Evolutionary conservation across 2,113 vertebrate species (phyloP), one percentile per base, ranked within the genome.

Genomic region (Lipotes vexillifer): DNA sequence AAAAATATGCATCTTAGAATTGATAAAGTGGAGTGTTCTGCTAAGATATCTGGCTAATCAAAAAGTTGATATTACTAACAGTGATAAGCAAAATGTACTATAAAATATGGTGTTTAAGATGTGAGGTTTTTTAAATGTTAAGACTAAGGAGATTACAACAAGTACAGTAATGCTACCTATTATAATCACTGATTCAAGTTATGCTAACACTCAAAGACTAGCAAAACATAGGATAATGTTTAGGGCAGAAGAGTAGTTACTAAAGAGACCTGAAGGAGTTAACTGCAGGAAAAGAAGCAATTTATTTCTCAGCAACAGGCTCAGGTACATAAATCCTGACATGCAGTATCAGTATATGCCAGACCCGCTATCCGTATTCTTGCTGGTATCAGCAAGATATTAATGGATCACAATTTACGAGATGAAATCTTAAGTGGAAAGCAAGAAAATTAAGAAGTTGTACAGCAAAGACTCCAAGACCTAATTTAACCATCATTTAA

Each of bases 401-500:
- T 97, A 97, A 97, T 77, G 72, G 78, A 91, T 23, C 25, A 82
- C 77, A 93, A 92, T 95, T 93, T 92, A 91, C 23, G 74, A 74
- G 36, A 95, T 66, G 71, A 97, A 96, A 95, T 94, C 83, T 86
- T 92, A 92, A 93, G 90, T 86, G 78, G 44, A 94, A 95, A 95
- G 69, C 21, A 94, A 92, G 55, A 96, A 93, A 96, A 96, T 96
- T 93, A 92, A 89, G 65, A 95, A 89, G 29, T 46, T 72, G 6
- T 31, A 93, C 2, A 81, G 38, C 14, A 94, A 83, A 63, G 52
- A 80, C 23, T 66, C 59, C 8, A 95, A 74, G 63, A n/a, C 38
- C 63, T 89, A 95, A 92, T 83, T 88, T 57, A 95, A 92, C 72
- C 65, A 92, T 83, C 20, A 25, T 61, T 81, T 85, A 92, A 89